phyloP scores from a whole-genome alignment of 2,113 vertebrate genomes.

The Nothobranchius furzeri region DNA sequence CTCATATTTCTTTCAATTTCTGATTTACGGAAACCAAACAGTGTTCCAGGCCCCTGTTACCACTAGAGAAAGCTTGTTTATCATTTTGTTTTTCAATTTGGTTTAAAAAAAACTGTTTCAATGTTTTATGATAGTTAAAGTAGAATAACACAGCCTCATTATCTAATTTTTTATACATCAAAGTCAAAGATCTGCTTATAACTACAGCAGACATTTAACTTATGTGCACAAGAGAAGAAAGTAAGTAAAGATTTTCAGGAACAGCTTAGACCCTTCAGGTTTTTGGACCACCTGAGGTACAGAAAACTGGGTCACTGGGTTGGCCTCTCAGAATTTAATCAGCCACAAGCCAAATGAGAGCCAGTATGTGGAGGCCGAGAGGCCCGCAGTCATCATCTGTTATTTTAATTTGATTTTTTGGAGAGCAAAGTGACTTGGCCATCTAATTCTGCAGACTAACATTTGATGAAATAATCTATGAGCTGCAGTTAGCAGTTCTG shows the following conservation, averaged over 20 bases:
- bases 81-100: no score
- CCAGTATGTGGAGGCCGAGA: slow-evolving; percentile 49
- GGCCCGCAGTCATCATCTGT: slow-evolving; percentile 53
- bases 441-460: slow-evolving; percentile 42
- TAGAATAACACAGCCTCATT: no score
- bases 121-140: no score
- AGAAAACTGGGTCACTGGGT: slow-evolving; percentile 48
- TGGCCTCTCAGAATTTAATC: slow-evolving; percentile 48
- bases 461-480: slow-evolving; percentile 48
- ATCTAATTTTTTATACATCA: neutral
- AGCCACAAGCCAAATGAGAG: slow-evolving; percentile 39
- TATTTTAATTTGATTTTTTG: slow-evolving; percentile 64
- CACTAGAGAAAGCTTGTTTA: no score
- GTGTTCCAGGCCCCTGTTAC: no score
- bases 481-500: slow-evolving; percentile 13
- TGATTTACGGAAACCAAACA: no score
- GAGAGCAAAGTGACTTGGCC: slow-evolving; percentile 36
- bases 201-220: no score
- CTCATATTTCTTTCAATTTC: no score
- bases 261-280: slow-evolving; percentile 13
- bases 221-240: neutral
- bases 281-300: slow-evolving; percentile 39
- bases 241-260: neutral
- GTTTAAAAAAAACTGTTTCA: no score
- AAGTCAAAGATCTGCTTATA: neutral